phyloP scores from a whole-genome alignment of 2,113 vertebrate species.

The Myotis brandtii region DNA sequence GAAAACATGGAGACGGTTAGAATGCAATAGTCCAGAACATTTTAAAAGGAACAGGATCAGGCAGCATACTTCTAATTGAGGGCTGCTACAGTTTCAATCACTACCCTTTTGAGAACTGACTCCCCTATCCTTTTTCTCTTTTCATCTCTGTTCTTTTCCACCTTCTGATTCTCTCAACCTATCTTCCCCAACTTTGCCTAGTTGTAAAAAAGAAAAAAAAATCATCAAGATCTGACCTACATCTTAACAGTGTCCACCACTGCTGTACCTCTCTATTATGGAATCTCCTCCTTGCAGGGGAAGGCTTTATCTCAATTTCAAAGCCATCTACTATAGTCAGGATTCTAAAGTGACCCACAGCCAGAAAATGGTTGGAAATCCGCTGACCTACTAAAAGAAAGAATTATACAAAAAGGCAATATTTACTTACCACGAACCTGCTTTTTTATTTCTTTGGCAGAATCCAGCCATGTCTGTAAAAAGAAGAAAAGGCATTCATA shows the following conservation, averaged over 20 bases:
- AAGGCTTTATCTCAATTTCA: slow-evolving; percentile 68
- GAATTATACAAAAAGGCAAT: slow-evolving; percentile 38
- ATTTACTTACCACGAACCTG: slow-evolving; percentile 93
- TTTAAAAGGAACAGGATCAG: neutral
- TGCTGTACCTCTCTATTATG: slow-evolving; percentile 34
- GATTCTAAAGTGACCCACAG: slow-evolving; percentile 66
- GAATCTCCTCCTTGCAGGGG: slow-evolving; percentile 38
- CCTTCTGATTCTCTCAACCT: slow-evolving; percentile 46
- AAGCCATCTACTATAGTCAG: slow-evolving; percentile 55
- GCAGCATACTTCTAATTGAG: neutral
- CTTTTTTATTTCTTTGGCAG: slow-evolving; percentile 96
- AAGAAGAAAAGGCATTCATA: slow-evolving; percentile 81
- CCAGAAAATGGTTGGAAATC: slow-evolving; percentile 54
- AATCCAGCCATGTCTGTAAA: slow-evolving; percentile 95
- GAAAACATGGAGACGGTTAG: slow-evolving; percentile 22
- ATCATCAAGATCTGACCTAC: slow-evolving; percentile 67
- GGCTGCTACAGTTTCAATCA: neutral
- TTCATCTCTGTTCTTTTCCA: slow-evolving; percentile 41
- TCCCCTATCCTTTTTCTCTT: slow-evolving; percentile 18
- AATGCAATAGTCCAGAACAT: neutral
- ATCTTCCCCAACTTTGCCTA: slow-evolving; percentile 36
- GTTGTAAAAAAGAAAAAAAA: slow-evolving; percentile 33
- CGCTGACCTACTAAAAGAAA: slow-evolving; percentile 73
- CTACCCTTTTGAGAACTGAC: slow-evolving; percentile 1
- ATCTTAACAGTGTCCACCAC: slow-evolving; percentile 47